phyloP scores from a whole-genome alignment of 2,113 vertebrate species.

The Saccopteryx bilineata region DNA sequence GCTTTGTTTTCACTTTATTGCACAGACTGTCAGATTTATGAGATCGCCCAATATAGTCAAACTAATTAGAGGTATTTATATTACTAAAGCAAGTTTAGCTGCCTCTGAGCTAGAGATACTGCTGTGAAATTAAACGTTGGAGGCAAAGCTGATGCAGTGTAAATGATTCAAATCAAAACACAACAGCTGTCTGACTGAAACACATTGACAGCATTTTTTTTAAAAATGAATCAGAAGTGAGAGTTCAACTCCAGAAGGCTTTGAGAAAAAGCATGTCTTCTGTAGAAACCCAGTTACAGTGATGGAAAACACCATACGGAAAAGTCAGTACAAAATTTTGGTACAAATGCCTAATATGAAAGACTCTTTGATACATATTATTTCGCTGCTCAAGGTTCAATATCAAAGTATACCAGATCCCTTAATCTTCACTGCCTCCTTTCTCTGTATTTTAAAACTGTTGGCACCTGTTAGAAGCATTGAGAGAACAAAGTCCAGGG shows the following conservation, averaged over 20 bases:
- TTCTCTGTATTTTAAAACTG: slow-evolving; percentile 23
- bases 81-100: slow-evolving; percentile 77
- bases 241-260: slow-evolving; percentile 79
- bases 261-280: slow-evolving; percentile 61
- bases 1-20: slow-evolving; percentile 83
- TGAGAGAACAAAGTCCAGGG: slow-evolving; percentile 1
- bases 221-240: slow-evolving; percentile 81
- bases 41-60: slow-evolving; percentile 78
- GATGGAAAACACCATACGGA: slow-evolving; percentile 62
- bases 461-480: neutral
- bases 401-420: slow-evolving; percentile 19
- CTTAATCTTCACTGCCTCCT: neutral
- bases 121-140: slow-evolving; percentile 83
- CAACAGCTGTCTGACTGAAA: slow-evolving; percentile 83
- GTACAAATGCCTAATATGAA: neutral
- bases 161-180: slow-evolving; percentile 82
- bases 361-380: neutral
- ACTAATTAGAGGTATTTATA: slow-evolving; percentile 79
- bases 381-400: neutral
- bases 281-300: slow-evolving; percentile 62
- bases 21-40: slow-evolving; percentile 71
- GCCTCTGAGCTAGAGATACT: slow-evolving; percentile 83
- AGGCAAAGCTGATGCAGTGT: slow-evolving; percentile 77
- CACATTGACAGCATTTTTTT: slow-evolving; percentile 84
- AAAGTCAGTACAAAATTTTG: slow-evolving; percentile 59